Evolutionary conservation across 2,113 vertebrate species (phyloP).

Genomic region (Callionymus lyra): DNA sequence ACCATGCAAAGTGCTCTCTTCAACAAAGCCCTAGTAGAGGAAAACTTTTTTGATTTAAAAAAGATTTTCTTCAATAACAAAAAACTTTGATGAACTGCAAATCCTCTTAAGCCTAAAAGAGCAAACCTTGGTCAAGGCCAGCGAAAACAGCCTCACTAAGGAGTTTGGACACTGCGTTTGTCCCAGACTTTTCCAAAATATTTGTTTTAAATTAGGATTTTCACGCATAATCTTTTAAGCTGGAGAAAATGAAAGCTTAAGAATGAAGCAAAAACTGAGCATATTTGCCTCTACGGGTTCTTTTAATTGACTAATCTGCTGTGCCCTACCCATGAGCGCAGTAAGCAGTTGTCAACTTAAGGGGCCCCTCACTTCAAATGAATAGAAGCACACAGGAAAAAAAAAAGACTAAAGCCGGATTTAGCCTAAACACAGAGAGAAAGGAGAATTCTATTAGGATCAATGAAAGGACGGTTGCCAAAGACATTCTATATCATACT

Average conservation of each 20-base stretch:
- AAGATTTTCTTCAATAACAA: too few species aligned
- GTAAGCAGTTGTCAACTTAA: slow-evolving; percentile 49
- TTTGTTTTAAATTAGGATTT: slow-evolving; percentile 39
- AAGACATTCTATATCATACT: slow-evolving; percentile 54
- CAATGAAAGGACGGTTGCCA: slow-evolving; percentile 52
- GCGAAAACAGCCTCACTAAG: too few species aligned
- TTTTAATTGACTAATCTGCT: slow-evolving; percentile 59
- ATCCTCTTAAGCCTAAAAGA: too few species aligned
- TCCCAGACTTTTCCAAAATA: slow-evolving; percentile 27
- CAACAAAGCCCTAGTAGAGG: too few species aligned
- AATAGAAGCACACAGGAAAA: slow-evolving; percentile 27
- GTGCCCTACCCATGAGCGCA: slow-evolving; percentile 42
- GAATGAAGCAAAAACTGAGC: slow-evolving; percentile 36
- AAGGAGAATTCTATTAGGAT: slow-evolving; percentile 58
- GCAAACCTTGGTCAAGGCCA: too few species aligned
- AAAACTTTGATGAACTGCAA: too few species aligned
- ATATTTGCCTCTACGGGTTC: slow-evolving; percentile 39
- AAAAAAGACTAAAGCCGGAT: slow-evolving; percentile 19
- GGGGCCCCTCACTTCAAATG: slow-evolving; percentile 42
- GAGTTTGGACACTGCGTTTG: slow-evolving; percentile 10
- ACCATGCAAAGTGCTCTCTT: too few species aligned
- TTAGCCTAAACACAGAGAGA: slow-evolving; percentile 28
- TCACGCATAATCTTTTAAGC: slow-evolving; percentile 23
- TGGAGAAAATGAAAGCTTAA: slow-evolving; percentile 43
- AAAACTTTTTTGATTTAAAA: too few species aligned